Conservation (phyloP, 2,113 vertebrate genomes). For the Recurvirostra avosetta region DNA sequence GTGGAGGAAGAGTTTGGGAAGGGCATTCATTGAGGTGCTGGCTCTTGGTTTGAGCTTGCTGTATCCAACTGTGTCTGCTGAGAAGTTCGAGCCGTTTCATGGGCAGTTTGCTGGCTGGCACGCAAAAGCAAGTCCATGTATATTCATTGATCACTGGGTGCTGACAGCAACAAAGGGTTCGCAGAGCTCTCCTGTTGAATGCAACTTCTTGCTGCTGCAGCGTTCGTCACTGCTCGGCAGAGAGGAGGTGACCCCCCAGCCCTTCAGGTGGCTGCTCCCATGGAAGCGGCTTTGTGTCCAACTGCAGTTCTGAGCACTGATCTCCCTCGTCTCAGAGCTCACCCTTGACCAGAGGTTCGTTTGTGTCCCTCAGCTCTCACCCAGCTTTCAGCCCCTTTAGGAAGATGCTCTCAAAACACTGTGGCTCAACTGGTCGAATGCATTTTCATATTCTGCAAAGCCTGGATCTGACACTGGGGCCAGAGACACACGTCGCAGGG, state of each 20-base stretch:
- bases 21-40: neutral
- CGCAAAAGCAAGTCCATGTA: neutral
- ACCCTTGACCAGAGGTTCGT: neutral
- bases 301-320: neutral
- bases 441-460: neutral
- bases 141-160: neutral
- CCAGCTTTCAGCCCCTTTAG: neutral
- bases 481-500: accelerated
- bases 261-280: neutral
- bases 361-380: neutral
- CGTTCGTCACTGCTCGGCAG: accelerated
- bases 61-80: neutral
- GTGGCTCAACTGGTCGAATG: neutral
- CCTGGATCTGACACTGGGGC: neutral
- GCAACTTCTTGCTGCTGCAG: neutral
- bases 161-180: neutral
- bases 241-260: neutral
- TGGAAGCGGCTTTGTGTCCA: neutral
- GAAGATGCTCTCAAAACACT: neutral
- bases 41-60: neutral
- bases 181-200: neutral
- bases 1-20: neutral
- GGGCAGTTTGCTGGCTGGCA: neutral
- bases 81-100: neutral
- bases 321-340: neutral